Percentiles rank a stretch among this genome's conserved stretches.
These are phyloP conservation scores for Apus apus DNA, from an alignment of 2,113 vertebrate genomes.

Conservation along the genomic window DNA sequence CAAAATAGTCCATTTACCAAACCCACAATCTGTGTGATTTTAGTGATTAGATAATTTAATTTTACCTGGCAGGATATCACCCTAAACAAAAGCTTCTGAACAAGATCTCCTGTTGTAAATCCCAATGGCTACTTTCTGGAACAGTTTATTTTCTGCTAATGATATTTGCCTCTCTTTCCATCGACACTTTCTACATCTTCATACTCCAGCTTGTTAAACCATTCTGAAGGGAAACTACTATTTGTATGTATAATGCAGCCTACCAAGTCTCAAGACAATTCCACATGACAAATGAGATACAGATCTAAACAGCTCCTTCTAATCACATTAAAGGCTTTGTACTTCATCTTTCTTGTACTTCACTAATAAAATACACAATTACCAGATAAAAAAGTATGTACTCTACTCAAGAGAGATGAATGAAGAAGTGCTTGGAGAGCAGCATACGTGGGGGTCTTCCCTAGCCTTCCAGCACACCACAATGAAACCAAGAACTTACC, in stretches of 20 bases:
- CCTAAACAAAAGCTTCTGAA: background rate
- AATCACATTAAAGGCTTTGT: background rate
- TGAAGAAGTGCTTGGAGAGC: background rate
- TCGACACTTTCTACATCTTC: background rate
- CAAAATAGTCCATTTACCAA: background rate
- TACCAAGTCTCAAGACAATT: background rate
- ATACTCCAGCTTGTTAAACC: background rate
- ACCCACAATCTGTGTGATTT: background rate
- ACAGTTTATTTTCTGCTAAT: background rate
- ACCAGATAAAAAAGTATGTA: background rate
- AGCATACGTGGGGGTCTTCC: background rate
- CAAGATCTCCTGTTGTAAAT: accelerated
- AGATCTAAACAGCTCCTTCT: background rate
- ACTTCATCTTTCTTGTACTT: background rate
- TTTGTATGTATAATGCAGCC: background rate
- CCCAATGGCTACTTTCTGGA: background rate
- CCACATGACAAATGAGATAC: background rate
- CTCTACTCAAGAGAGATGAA: background rate
- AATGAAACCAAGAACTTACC: background rate
- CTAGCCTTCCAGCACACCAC: background rate
- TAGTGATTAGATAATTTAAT: background rate
- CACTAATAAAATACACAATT: background rate
- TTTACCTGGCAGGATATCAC: background rate
- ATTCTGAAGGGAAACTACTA: background rate
- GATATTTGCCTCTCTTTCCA: background rate